Evolutionary conservation across 2,113 vertebrate genomes (phyloP), one percentile per base, ranked within the genome.

Genomic region (Mirza zaza): DNA sequence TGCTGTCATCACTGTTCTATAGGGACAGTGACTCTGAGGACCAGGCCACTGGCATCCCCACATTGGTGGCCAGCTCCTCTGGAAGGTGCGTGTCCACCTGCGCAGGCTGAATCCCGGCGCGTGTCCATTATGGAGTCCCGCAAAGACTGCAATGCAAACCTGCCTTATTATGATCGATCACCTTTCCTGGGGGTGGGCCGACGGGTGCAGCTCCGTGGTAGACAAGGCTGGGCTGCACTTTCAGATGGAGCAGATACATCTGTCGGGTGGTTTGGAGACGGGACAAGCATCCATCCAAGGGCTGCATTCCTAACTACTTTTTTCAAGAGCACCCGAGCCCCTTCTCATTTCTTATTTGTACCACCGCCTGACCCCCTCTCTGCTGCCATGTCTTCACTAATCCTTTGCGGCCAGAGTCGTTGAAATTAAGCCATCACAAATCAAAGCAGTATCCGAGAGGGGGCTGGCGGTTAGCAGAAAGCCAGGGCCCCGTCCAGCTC

Each of bases 191-290:
- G n/a, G 76, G 45, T 17, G 20, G 42, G 20, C 68, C 29, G 3
- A 23, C 2, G 67, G 93, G 94, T 15, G 81, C 71, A 81, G 73
- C 95, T 97, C 95, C 70, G 39, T 87, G 91, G 84, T 92, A 85
- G 97, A 90, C 79, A 63, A 92, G 80, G 32, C 59, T 97, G 70
- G 76, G 88, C 96, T 90, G 90, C 25, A 61, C 97, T 98, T 97
- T 98, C 96, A 98, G 93, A 97, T 65, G 91, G 95, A 96, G 95
- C 77, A 82, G 86, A 96, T 92, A 84, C 97, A 97, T 98, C 97
- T 85, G 63, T 73, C 86, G 86, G 45, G 45, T 91, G 90, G 97
- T 97, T 96, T 97, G 67, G 86, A 85, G 79, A 91, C 68, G 94
- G 96, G 96, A 95, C 95, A 82, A 89, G 82, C 68, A 23, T 97